A percentile compares a stretch with the other conserved stretches of the same genome.
These are phyloP conservation scores for Agrilus biguttatus DNA, from an alignment of 2,888 invertebrate genomes.

Conservation along the genomic window DNA sequence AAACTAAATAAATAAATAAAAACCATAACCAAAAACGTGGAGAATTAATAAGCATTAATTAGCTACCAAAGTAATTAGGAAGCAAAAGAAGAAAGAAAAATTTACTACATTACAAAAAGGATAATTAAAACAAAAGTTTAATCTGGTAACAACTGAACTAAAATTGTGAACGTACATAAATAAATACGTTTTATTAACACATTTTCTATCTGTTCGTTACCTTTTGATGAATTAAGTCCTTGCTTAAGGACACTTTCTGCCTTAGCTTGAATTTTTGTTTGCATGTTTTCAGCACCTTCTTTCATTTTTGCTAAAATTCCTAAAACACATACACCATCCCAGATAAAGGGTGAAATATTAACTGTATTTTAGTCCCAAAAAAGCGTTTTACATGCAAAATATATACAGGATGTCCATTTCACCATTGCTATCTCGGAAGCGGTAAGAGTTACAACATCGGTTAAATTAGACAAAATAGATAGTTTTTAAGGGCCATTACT, in stretches of 20 bases:
- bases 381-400: too few relatives aligned
- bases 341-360: background rate
- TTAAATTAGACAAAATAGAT: too few relatives aligned
- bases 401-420: too few relatives aligned
- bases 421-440: too few relatives aligned
- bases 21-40: background rate
- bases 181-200: slow-evolving; percentile 32
- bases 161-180: slow-evolving; percentile 35
- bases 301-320: slow-evolving; percentile 91
- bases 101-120: background rate
- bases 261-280: slow-evolving; percentile 85
- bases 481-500: too few relatives aligned
- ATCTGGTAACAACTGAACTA: slow-evolving; percentile 23
- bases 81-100: background rate
- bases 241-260: slow-evolving; percentile 71
- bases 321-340: slow-evolving; percentile 26
- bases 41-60: slow-evolving; percentile 1
- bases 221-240: slow-evolving; percentile 41
- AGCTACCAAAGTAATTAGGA: too few relatives aligned
- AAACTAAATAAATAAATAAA: background rate
- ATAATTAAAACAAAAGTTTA: too few relatives aligned
- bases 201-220: slow-evolving; percentile 39
- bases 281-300: slow-evolving; percentile 89
- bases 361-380: background rate
- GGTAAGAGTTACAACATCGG: too few relatives aligned